phyloP scores from a whole-genome alignment of 2,888 invertebrate species.

The Mythimna lalbum region DNA sequence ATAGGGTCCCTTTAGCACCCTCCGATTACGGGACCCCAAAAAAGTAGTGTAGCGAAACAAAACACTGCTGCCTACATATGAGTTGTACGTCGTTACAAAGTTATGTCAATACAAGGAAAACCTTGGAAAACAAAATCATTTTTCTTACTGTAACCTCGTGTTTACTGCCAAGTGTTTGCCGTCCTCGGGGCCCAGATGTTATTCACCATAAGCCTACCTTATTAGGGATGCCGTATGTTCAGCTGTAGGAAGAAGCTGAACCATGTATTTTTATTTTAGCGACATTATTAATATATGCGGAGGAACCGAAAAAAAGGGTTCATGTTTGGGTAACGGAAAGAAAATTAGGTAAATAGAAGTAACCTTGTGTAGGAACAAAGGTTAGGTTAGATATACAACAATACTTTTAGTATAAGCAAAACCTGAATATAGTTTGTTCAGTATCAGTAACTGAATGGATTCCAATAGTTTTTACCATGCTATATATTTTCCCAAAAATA shows the following conservation, averaged over 20 bases:
- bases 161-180: constrained; percentile 88
- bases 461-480: too few relatives aligned
- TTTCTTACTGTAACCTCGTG: constrained; percentile 86
- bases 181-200: constrained; percentile 87
- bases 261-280: constrained; percentile 82
- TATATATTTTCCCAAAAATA: too few relatives aligned
- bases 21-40: too few relatives aligned
- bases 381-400: constrained; percentile 23
- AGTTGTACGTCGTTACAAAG: constrained; percentile 67
- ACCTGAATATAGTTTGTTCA: too few relatives aligned
- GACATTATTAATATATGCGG: constrained; percentile 80
- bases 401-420: too few relatives aligned
- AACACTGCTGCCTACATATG: constrained; percentile 47
- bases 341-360: constrained; percentile 44
- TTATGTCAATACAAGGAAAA: constrained; percentile 80
- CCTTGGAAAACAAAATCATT: constrained; percentile 86
- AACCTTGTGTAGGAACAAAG: constrained; percentile 28
- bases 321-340: constrained; percentile 50
- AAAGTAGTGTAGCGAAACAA: constrained; percentile 52
- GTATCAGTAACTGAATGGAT: too few relatives aligned
- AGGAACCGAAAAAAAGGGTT: constrained; percentile 50
- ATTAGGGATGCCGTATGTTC: constrained; percentile 88
- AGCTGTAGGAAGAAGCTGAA: constrained; percentile 77
- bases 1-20: too few relatives aligned
- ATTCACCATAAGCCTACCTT: constrained; percentile 88